Conservation (phyloP, 2,797 vertebrate species). For the Spinibarbus caldwelli region DNA sequence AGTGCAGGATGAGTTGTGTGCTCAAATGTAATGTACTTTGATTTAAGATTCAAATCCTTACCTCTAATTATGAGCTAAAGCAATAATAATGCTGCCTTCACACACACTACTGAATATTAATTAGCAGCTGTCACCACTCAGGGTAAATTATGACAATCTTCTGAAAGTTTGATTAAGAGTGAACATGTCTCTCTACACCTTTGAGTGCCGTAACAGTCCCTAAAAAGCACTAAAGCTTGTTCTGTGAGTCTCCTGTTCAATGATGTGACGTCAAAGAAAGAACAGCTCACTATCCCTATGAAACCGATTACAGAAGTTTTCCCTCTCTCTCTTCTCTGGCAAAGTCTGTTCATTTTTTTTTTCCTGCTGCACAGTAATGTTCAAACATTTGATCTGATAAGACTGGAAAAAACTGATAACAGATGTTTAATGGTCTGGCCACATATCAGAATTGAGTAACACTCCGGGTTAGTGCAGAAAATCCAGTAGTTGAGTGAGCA, state of each 20-base stretch:
- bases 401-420: conserved; percentile 3
- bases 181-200: background rate
- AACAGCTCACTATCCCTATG: background rate
- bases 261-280: conserved; percentile 18
- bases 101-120: background rate
- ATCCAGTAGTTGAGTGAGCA: background rate
- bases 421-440: conserved; percentile 3
- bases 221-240: conserved; percentile 1
- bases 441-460: conserved; percentile 29
- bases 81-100: background rate
- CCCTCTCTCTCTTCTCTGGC: background rate
- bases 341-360: background rate
- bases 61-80: background rate
- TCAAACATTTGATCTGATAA: conserved; percentile 17
- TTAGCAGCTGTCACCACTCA: background rate
- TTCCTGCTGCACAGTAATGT: background rate
- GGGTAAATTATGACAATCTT: background rate
- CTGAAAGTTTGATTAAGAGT: conserved; percentile 1
- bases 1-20: background rate
- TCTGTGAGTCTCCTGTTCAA: conserved; percentile 6
- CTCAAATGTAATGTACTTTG: background rate
- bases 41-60: background rate
- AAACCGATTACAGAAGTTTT: background rate
- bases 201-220: background rate
- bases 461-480: background rate